Evolutionary conservation across 2,888 invertebrate genomes (phyloP).

Genomic region (Portevinia maculata): DNA sequence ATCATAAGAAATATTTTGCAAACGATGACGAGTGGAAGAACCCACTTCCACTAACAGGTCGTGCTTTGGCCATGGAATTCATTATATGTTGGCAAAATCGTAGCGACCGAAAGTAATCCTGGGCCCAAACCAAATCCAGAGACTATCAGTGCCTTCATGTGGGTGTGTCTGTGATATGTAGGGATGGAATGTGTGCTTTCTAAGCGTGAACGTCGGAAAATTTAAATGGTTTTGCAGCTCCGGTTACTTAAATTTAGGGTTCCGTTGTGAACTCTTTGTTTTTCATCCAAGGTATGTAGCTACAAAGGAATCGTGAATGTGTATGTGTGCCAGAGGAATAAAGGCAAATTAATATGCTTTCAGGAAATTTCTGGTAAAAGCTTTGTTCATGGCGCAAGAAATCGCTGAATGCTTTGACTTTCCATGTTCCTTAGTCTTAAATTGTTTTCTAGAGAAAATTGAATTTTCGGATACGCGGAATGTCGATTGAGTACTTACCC

Average conservation of each 20-base stretch:
- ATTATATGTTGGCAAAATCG: constrained; percentile 24
- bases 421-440: constrained; percentile 1
- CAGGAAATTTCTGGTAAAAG: constrained; percentile 16
- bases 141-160: too few relatives aligned
- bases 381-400: constrained; percentile 16
- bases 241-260: not conserved
- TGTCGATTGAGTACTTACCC: constrained; percentile 29
- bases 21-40: too few relatives aligned
- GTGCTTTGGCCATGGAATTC: constrained; percentile 10
- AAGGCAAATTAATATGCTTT: constrained; percentile 24
- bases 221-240: constrained; percentile 5
- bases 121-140: constrained; percentile 3
- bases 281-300: not conserved
- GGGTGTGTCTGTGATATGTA: too few relatives aligned
- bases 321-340: constrained; percentile 12
- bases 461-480: constrained; percentile 27
- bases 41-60: too few relatives aligned
- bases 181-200: not conserved
- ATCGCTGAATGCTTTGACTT: constrained; percentile 31
- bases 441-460: constrained; percentile 35
- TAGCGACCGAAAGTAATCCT: constrained; percentile 42
- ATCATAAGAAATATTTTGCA: too few relatives aligned
- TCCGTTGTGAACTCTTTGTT: constrained; percentile 14
- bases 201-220: constrained; percentile 27
- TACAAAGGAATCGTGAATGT: constrained; percentile 3